Conservation (phyloP, 2,888 invertebrate genomes). For the Ferdinandea cuprea region DNA sequence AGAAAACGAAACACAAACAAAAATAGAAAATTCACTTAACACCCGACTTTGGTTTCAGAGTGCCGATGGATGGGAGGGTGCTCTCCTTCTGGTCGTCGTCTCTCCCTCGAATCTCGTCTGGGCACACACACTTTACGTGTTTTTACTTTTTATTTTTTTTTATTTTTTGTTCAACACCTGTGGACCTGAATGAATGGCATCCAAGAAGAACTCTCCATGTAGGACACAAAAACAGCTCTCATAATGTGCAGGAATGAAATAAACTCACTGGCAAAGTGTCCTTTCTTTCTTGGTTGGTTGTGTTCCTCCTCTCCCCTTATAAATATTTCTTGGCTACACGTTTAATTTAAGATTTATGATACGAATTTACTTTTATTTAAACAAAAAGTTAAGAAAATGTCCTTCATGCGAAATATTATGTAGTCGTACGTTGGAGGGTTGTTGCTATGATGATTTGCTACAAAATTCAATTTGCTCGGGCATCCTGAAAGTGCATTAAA, state of each 20-base stretch:
- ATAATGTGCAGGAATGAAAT: slow-evolving; percentile 55
- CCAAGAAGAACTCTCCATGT: slow-evolving; percentile 52
- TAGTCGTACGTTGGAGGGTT: slow-evolving; percentile 31
- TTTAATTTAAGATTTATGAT: slow-evolving; percentile 55
- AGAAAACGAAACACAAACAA: slow-evolving; percentile 21
- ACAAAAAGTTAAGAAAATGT: slow-evolving; percentile 59
- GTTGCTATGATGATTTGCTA: slow-evolving; percentile 57
- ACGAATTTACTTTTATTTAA: slow-evolving; percentile 10
- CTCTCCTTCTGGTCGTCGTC: slow-evolving; percentile 23
- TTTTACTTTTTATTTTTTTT: slow-evolving; percentile 52
- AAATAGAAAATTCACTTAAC: slow-evolving; percentile 61
- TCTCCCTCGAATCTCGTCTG: slow-evolving; percentile 17
- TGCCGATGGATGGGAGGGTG: too few relatives aligned
- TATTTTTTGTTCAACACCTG: slow-evolving; percentile 63
- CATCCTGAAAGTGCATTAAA: slow-evolving; percentile 74
- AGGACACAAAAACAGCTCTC: slow-evolving; percentile 50
- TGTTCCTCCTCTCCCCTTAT: background rate
- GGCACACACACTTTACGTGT: slow-evolving; percentile 16
- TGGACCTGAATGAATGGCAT: slow-evolving; percentile 48
- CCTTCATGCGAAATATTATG: slow-evolving; percentile 65
- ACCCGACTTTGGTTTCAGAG: slow-evolving; percentile 45
- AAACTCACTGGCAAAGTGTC: slow-evolving; percentile 25
- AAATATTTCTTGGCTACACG: background rate
- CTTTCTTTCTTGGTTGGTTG: slow-evolving; percentile 14
- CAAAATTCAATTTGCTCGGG: slow-evolving; percentile 66